These are phyloP conservation scores for Acropternis orthonyx DNA, from an alignment of 2,797 vertebrate species.

Conservation along the genomic window DNA sequence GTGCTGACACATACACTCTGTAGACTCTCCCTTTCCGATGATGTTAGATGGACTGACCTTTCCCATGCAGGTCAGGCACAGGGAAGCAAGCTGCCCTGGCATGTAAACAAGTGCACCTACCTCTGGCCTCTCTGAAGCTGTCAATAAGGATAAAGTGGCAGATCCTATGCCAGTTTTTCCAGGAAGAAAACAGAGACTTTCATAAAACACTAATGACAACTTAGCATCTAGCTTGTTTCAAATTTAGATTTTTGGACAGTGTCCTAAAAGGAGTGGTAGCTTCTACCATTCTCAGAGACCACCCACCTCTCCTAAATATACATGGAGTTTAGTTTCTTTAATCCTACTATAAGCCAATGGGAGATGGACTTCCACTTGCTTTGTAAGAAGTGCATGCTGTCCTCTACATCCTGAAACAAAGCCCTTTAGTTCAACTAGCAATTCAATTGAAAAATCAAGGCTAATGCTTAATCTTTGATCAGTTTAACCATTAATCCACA, in stretches of 20 bases:
- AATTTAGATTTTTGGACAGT: neutral
- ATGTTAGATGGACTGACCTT: neutral
- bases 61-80: neutral
- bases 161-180: neutral
- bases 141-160: neutral
- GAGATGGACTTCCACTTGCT: neutral
- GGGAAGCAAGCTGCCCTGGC: neutral
- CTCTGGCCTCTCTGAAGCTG: neutral
- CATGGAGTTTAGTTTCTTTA: neutral
- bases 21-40: neutral
- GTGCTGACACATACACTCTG: accelerated
- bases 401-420: neutral
- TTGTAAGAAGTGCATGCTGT: neutral
- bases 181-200: neutral
- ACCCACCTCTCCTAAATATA: neutral
- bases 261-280: neutral
- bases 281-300: neutral
- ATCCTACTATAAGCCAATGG: neutral
- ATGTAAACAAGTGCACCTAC: neutral
- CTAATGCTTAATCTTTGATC: neutral
- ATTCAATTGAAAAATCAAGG: neutral
- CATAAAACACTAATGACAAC: neutral
- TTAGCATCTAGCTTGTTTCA: neutral
- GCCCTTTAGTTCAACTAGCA: neutral
- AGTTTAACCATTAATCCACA: neutral